Evolutionary conservation across 2,888 invertebrate genomes (phyloP).

Genomic region (Dichetophora obliterata): DNA sequence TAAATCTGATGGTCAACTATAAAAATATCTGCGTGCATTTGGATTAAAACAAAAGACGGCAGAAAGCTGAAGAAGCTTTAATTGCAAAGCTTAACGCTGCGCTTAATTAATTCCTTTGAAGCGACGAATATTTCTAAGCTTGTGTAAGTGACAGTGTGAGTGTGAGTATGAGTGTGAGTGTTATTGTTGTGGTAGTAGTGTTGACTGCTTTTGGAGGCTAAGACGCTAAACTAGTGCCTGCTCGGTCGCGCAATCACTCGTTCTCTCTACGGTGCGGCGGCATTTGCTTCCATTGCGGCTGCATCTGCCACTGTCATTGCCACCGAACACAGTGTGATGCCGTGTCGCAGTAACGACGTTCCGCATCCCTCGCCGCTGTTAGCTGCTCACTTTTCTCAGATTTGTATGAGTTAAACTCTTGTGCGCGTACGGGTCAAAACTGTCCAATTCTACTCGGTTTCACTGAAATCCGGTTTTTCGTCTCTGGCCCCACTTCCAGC

Average conservation of each 20-base stretch:
- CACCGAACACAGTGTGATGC: constrained; percentile 70
- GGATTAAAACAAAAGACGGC: neutral
- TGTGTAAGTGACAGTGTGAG: constrained; percentile 1
- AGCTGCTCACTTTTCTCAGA: neutral
- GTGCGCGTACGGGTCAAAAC: constrained; percentile 28
- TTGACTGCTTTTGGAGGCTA: neutral
- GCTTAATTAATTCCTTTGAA: neutral
- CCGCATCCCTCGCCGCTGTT: neutral
- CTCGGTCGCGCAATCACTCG: constrained; percentile 40
- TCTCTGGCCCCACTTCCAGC: neutral
- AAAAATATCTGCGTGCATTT: neutral
- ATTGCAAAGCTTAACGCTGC: neutral
- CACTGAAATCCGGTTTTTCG: constrained; percentile 60
- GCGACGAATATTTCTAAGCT: neutral
- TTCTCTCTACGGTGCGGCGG: constrained; percentile 30
- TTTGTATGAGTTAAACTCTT: constrained; percentile 16
- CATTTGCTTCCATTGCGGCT: constrained; percentile 64
- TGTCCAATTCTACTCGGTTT: constrained; percentile 26
- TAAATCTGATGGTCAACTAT: neutral
- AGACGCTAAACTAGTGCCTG: constrained; percentile 7
- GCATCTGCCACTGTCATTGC: constrained; percentile 70
- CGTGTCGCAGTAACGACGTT: constrained; percentile 50
- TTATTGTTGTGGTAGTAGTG: constrained; percentile 1
- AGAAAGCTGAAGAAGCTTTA: neutral
- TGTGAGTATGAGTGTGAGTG: neutral